Base-by-base conservation (phyloP, 2,113 vertebrate genomes). In the Rhynchomys soricoides region DNA sequence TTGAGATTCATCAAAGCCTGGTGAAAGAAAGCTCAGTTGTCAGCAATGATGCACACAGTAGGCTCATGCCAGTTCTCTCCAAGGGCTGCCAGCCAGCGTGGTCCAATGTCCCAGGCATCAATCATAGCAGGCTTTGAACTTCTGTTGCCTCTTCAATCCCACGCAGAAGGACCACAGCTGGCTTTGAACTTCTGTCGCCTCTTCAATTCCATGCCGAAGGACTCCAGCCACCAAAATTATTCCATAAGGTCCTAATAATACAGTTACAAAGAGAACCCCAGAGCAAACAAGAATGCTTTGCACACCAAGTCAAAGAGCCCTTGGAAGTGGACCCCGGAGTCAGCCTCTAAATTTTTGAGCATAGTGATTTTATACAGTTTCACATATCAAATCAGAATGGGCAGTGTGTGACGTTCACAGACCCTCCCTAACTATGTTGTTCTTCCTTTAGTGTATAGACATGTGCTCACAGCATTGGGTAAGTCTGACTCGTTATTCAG, bases 201-300 rank as follows among this genome's bases (percentile, higher is more conserved):
- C 70, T 59, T 34, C 71, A 94, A 93, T 64, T 11, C 17, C 91
- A 66, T 43, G 71, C 83, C 45, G 19, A 75, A 83, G 83, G 96
- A 96, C 91, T 88, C 26, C 71, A 91, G 68, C 57, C 45, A 77
- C 87, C 66, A 94, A 87, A 86, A 90, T 75, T 89, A 75, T 85
- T 85, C 86, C 87, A 45, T 77, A 81, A 83, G 90, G 95, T 90
- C 57, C 50, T 71, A 92, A 85, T 86, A 81, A 91, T 24, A 48
- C 83, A 89, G 82, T 75, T 91, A 93, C 86, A 68, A 90, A 68
- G 90, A 88, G 55, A n/a, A 50, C 87, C n/a, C 93, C 48, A 48
- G 89, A 94, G 93, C 75, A 94, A 57, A 95, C 43, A 34, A 94
- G 52, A 94, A 94, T 92, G 83, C 93, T 91, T 88, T 92, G 57